phyloP scores from a whole-genome alignment of 2,888 invertebrate genomes.

The Opisthograptis luteolata region DNA sequence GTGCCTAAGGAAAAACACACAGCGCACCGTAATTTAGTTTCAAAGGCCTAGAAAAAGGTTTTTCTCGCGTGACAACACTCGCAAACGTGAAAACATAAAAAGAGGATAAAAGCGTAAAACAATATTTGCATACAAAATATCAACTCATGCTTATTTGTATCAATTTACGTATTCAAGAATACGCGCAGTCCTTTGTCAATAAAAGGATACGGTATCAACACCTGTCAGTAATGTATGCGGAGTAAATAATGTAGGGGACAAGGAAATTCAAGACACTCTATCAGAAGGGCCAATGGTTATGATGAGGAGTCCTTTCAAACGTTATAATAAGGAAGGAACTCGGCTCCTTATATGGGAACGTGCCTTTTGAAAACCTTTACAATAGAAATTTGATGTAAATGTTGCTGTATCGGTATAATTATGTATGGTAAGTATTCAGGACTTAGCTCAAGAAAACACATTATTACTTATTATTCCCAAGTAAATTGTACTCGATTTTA shows the following conservation, averaged over 20 bases:
- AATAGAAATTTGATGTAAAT: too few relatives aligned
- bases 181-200: slow-evolving; percentile 56
- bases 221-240: slow-evolving; percentile 69
- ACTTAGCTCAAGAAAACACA: too few relatives aligned
- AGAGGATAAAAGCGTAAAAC: slow-evolving; percentile 1
- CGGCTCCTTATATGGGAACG: too few relatives aligned
- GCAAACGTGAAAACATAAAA: neutral
- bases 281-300: neutral
- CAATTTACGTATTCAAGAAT: slow-evolving; percentile 58
- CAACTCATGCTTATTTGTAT: slow-evolving; percentile 46
- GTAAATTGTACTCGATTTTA: too few relatives aligned
- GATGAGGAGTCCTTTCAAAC: neutral
- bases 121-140: slow-evolving; percentile 20
- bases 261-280: slow-evolving; percentile 34
- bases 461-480: too few relatives aligned
- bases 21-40: too few relatives aligned
- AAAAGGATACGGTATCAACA: slow-evolving; percentile 59
- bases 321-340: neutral
- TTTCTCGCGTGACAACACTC: neutral
- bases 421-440: too few relatives aligned
- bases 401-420: too few relatives aligned
- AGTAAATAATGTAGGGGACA: slow-evolving; percentile 62
- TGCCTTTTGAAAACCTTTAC: too few relatives aligned
- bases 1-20: too few relatives aligned
- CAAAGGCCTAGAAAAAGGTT: neutral